Evolutionary conservation across 2,113 vertebrate genomes (phyloP), one percentile per base, ranked within the genome.

Genomic region (Heloderma charlesbogerti): DNA sequence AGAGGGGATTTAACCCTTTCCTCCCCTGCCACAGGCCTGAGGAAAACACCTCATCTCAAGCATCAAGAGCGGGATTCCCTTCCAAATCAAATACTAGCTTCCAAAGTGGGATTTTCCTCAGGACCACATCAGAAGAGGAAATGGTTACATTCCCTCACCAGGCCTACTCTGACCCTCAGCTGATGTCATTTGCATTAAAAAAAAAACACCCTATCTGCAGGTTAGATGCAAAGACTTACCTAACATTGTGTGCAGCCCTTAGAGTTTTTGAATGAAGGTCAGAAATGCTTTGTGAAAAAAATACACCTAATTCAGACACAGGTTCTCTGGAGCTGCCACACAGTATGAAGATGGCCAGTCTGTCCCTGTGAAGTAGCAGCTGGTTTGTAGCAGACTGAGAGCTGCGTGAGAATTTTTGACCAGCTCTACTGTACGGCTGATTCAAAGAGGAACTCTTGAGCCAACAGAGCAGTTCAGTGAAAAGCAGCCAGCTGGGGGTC

Each of bases 391-490:
- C 79, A 45, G 75, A 34, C 57, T 1, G 8, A n/a, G 74, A 66
- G 74, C 37, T 78, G 57, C 16, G 18, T 45, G 74, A 79, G 74
- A 63, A 66, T 66, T 88, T 60, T 63, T 79, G 57, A 88, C 51
- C 74, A 79, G 86, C 86, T 79, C 15, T 79, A 6, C 74, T 78
- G 86, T 66, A 25, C 54, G 13, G 74, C 34, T 87, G 86, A 75
- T 54, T 86, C n/a, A 87, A 77, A 87, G 71, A 40, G 22, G 86
- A 57, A 60, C 74, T 79, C 57, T 88, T 34, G 57, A 66, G 57
- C 74, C 54, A 88, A 18, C 37, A 31, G 74, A 87, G 20, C 27
- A 43, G n/a, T 60, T 77, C 72, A 87, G 74, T 79, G 74, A 78
- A 77, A 79, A 78, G 74, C 16, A 66, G 57, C 37, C 86, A 88